phyloP scores from a whole-genome alignment of 1,140 invertebrate genomes.

The Heterodera carotae region DNA sequence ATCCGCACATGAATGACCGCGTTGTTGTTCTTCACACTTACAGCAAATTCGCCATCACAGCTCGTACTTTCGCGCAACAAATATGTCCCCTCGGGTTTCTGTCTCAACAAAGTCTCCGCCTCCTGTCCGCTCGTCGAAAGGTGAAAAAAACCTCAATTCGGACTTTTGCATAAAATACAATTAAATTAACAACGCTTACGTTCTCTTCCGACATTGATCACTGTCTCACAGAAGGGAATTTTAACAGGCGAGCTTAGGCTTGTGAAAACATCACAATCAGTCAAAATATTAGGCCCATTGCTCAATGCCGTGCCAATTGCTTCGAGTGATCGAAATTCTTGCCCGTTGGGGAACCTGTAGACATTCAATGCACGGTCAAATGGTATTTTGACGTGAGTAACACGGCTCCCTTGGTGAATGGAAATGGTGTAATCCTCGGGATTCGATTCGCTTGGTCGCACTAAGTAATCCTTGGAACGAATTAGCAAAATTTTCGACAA shows the following conservation, averaged over 20 bases:
- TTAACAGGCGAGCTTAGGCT: conserved; percentile 44
- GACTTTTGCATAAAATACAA: conserved; percentile 34
- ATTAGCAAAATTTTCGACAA: conserved; percentile 9
- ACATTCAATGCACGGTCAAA: conserved; percentile 25
- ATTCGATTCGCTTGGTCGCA: conserved; percentile 49
- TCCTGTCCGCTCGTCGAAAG: conserved; percentile 40
- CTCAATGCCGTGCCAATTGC: conserved; percentile 38
- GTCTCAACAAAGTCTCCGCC: conserved; percentile 46
- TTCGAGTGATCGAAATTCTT: conserved; percentile 45
- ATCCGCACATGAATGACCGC: conserved; percentile 51
- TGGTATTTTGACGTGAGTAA: conserved; percentile 51
- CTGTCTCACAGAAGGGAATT: conserved; percentile 40
- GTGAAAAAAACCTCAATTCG: conserved; percentile 45
- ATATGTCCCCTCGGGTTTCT: conserved; percentile 53
- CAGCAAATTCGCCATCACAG: conserved; percentile 46
- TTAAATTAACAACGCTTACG: conserved; percentile 17
- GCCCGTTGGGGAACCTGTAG: conserved; percentile 49
- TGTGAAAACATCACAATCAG: conserved; percentile 37
- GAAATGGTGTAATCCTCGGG: conserved; percentile 47
- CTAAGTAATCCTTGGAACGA: conserved; percentile 39
- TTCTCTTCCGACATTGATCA: conserved; percentile 39
- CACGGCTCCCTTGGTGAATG: conserved; percentile 49
- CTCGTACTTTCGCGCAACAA: conserved; percentile 36
- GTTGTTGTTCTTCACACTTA: conserved; percentile 51
- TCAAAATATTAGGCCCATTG: conserved; percentile 36